Evolutionary conservation across 2,113 vertebrate species (phyloP), one percentile per base, ranked within the genome.

Genomic region (Anas platyrhynchos): DNA sequence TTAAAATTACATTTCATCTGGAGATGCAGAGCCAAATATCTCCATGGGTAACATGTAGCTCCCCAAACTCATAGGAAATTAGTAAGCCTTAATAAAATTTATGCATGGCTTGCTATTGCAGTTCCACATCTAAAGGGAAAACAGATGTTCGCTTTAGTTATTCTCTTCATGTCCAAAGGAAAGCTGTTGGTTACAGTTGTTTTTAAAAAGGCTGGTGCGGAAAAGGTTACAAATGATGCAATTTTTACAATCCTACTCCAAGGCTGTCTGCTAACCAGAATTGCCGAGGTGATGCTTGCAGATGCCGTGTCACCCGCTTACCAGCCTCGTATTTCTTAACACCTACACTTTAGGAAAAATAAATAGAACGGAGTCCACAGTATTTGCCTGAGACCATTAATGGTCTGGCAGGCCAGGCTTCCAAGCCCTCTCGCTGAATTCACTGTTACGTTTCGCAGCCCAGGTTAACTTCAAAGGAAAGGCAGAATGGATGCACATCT

Each of bases 121-220:
- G 83, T 68, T 93, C 62, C 82, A 82, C 83, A 94, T 94, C 92
- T 95, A 86, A 95, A 91, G 95, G 94, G 95, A 96, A 96, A 97
- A 96, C 97, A 97, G 96, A 97, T 96, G 95, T 96, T 97, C 86
- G 72, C 73, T 96, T 96, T 83, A 96, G 95, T 93, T 93, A 96
- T 95, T 93, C 79, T 92, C 93, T 87, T 90, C 92, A 55, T 93
- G 88, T 97, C 87, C 56, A 10, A 79, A 71, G n/a, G 32, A 94
- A 93, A 89, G 69, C 91, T 94, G 79, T 83, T 92, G 79, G 82
- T 94, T 95, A 91, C 92, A 91, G 90, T 29, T 22, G 10, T 44
- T 68, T 22, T 61, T 68, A 65, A 79, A 72, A 92, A 83, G 8
- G 13, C 83, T 94, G 73, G 69, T 89, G 62, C 58, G 91, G 91